A percentile compares a stretch with the other conserved stretches of the same genome.
Evolutionary conservation across 2,113 vertebrate genomes (phyloP).

Genomic region (Alosa alosa): DNA sequence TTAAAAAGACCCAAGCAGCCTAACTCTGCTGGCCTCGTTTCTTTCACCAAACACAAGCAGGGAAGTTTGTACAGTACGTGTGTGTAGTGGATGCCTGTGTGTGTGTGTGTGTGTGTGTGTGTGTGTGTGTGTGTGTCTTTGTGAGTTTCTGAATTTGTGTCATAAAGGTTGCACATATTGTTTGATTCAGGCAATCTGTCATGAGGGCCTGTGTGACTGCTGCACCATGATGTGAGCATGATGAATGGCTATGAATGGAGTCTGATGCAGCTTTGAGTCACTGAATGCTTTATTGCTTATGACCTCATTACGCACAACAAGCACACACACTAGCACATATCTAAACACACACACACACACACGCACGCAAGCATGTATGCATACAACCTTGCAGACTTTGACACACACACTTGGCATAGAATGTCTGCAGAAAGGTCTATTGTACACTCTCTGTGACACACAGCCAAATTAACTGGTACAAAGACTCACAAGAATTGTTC

Average conservation of each 20-base stretch:
- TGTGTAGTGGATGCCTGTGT: neutral
- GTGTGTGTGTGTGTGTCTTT: neutral
- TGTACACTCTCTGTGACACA: neutral
- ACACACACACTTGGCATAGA: neutral
- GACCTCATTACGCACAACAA: slow-evolving; percentile 6
- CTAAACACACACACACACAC: neutral
- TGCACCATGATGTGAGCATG: neutral
- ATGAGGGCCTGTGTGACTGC: neutral
- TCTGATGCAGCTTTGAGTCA: neutral
- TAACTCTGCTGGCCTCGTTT: neutral
- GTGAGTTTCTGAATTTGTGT: neutral
- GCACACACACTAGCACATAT: neutral
- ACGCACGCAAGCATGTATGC: neutral
- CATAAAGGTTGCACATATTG: neutral
- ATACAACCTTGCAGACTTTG: neutral
- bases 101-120: neutral
- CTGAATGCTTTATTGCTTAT: neutral
- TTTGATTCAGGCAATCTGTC: neutral
- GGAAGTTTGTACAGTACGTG: neutral
- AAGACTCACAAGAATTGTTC: neutral
- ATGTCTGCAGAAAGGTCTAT: too few species aligned
- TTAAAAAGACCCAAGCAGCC: too few species aligned
- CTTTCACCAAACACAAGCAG: neutral
- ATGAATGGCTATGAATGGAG: neutral
- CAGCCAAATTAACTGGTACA: neutral